Evolutionary conservation across 2,888 invertebrate species (phyloP).

Genomic region (Torymus auratus): DNA sequence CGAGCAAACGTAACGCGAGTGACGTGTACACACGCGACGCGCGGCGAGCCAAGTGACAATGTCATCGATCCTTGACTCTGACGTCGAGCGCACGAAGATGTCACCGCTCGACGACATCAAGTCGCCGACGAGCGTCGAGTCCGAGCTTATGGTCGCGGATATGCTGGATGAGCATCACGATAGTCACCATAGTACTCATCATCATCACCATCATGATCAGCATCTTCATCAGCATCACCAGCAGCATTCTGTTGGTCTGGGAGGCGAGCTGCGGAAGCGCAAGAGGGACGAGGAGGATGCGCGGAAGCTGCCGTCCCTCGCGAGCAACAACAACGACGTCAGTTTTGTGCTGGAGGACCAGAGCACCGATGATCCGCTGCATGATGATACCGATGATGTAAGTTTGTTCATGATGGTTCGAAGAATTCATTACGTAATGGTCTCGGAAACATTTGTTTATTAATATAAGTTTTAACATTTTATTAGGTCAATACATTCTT

Average conservation of each 20-base stretch:
- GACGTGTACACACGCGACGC: no score
- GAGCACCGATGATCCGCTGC: conserved; percentile 68
- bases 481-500: no score
- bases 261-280: conserved; percentile 63
- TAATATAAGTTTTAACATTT: no score
- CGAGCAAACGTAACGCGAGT: no score
- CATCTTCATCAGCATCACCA: conserved; percentile 59
- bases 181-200: conserved; percentile 53
- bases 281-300: conserved; percentile 67
- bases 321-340: conserved; percentile 73
- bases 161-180: conserved; percentile 68
- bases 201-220: conserved; percentile 50
- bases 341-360: conserved; percentile 72
- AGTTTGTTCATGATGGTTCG: conserved; percentile 60
- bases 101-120: conserved; percentile 74
- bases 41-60: conserved; percentile 54
- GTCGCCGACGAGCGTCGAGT: conserved; percentile 72
- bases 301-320: conserved; percentile 71
- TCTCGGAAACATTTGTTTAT: no score
- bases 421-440: not conserved
- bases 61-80: conserved; percentile 71
- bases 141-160: conserved; percentile 74
- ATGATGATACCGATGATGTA: conserved; percentile 72
- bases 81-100: conserved; percentile 70
- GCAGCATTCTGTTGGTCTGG: conserved; percentile 41